Evolutionary conservation across 2,888 invertebrate species (phyloP), one percentile per base, ranked within the genome.

Genomic region (Allacma fusca): DNA sequence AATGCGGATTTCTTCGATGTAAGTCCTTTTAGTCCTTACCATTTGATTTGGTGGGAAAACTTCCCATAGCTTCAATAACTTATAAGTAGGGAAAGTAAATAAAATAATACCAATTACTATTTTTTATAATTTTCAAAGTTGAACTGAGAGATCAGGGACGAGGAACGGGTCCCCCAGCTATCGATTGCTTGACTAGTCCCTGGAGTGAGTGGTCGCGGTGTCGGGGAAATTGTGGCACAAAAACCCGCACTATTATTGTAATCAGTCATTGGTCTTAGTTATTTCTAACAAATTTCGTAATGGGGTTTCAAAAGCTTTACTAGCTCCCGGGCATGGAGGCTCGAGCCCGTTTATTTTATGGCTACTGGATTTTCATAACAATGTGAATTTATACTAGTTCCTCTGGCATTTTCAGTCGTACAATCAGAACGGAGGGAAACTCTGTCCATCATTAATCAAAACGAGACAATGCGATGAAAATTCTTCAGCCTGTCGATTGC

Each of bases 1-100:
- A 91, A 12, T 94, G 94, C 85, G 87, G 88, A 7, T 86, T 87
- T 80, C 87, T 92, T 44, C 88, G 89, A 85, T 90, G 91, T 91
- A 83, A 73, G 24, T 26, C 9, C 24, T n/a, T n/a, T n/a, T n/a
- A n/a, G n/a, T n/a, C n/a, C n/a, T n/a, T n/a, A n/a, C n/a, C n/a
- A n/a, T n/a, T n/a, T n/a, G n/a, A n/a, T n/a, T n/a, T n/a, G n/a
- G n/a, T n/a, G n/a, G n/a, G n/a, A n/a, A n/a, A n/a, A n/a, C n/a
- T n/a, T n/a, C n/a, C n/a, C n/a, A n/a, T n/a, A n/a, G n/a, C n/a
- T n/a, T n/a, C n/a, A n/a, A n/a, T n/a, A n/a, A n/a, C n/a, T n/a
- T n/a, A n/a, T n/a, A n/a, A n/a, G n/a, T n/a, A n/a, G n/a, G n/a
- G n/a, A n/a, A n/a, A n/a, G n/a, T n/a, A n/a, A n/a, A n/a, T n/a